Evolutionary conservation across 2,113 vertebrate genomes (phyloP).

Genomic region (Xenopus borealis): DNA sequence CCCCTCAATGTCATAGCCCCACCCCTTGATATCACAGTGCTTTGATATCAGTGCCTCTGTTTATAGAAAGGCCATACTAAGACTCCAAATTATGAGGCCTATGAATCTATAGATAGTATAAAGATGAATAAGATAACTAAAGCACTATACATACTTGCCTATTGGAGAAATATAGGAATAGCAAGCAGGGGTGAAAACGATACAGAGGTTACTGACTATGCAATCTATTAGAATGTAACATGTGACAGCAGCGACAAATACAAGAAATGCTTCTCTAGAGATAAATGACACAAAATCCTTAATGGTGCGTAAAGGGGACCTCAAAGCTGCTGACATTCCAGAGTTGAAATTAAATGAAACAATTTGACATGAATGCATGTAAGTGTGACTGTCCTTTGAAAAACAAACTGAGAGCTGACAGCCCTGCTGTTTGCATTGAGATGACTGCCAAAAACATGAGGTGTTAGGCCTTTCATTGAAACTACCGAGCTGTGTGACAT

Average conservation of each 20-base stretch:
- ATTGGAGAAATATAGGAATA: too few relatives aligned
- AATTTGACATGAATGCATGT: neutral
- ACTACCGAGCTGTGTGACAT: slow-evolving; percentile 1
- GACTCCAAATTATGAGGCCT: too few relatives aligned
- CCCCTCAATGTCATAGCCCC: too few relatives aligned
- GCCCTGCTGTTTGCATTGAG: slow-evolving; percentile 22
- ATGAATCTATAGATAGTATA: too few relatives aligned
- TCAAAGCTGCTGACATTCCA: slow-evolving; percentile 39
- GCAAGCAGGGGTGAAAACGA: neutral
- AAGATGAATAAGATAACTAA: too few relatives aligned
- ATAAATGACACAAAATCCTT: slow-evolving; percentile 41
- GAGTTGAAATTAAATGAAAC: slow-evolving; percentile 22
- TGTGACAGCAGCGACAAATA: slow-evolving; percentile 30
- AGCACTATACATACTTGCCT: too few relatives aligned
- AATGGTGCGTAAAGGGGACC: slow-evolving; percentile 41
- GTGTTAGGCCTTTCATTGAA: slow-evolving; percentile 11
- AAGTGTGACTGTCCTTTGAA: slow-evolving; percentile 9
- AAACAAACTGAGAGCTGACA: neutral
- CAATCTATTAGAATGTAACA: slow-evolving; percentile 30
- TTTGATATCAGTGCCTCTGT: too few relatives aligned
- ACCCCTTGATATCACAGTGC: too few relatives aligned
- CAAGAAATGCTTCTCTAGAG: slow-evolving; percentile 9
- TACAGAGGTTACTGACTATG: slow-evolving; percentile 9
- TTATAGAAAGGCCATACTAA: too few relatives aligned
- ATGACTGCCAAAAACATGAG: slow-evolving; percentile 27